Percentiles rank a stretch among this genome's conserved stretches.
phyloP scores from a whole-genome alignment of 2,113 vertebrate species.

The Limanda limanda region DNA sequence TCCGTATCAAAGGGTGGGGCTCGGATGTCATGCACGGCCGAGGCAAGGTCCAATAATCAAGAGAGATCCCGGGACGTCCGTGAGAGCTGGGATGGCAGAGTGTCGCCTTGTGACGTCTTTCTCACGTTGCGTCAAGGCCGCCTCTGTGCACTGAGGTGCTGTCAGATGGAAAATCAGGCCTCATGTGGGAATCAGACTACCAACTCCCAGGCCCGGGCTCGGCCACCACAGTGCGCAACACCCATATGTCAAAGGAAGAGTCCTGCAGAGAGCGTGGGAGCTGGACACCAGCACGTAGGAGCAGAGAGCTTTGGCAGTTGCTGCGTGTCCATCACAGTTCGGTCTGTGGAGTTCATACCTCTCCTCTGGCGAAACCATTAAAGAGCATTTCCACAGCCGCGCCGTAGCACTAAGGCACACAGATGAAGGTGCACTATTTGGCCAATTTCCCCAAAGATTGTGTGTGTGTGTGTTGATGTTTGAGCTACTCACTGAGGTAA shows the following conservation, averaged over 20 bases:
- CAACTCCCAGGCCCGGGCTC: slow-evolving; percentile 51
- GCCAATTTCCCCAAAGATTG: slow-evolving; percentile 18
- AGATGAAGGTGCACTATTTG: slow-evolving; percentile 30
- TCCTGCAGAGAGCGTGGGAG: slow-evolving; percentile 59
- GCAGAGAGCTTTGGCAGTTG: slow-evolving; percentile 45
- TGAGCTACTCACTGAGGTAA: slow-evolving; percentile 96
- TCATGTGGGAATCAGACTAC: slow-evolving; percentile 57
- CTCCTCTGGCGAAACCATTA: slow-evolving; percentile 29
- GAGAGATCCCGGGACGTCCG: slow-evolving; percentile 49
- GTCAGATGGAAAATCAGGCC: slow-evolving; percentile 67
- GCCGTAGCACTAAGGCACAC: slow-evolving; percentile 37
- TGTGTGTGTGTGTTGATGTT: slow-evolving; percentile 43
- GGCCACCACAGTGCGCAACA: slow-evolving; percentile 59
- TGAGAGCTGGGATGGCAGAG: slow-evolving; percentile 35
- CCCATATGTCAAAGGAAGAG: slow-evolving; percentile 60
- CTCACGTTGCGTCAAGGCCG: slow-evolving; percentile 39
- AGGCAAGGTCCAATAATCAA: slow-evolving; percentile 54
- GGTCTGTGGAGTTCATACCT: slow-evolving; percentile 44
- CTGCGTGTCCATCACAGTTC: slow-evolving; percentile 47
- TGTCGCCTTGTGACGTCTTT: slow-evolving; percentile 60
- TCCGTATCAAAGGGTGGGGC: slow-evolving; percentile 72
- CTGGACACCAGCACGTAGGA: slow-evolving; percentile 59
- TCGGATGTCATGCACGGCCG: slow-evolving; percentile 69
- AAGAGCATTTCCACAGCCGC: slow-evolving; percentile 26
- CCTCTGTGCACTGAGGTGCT: slow-evolving; percentile 29